phyloP scores from a whole-genome alignment of 2,797 vertebrate genomes.

The Cuculus canorus region DNA sequence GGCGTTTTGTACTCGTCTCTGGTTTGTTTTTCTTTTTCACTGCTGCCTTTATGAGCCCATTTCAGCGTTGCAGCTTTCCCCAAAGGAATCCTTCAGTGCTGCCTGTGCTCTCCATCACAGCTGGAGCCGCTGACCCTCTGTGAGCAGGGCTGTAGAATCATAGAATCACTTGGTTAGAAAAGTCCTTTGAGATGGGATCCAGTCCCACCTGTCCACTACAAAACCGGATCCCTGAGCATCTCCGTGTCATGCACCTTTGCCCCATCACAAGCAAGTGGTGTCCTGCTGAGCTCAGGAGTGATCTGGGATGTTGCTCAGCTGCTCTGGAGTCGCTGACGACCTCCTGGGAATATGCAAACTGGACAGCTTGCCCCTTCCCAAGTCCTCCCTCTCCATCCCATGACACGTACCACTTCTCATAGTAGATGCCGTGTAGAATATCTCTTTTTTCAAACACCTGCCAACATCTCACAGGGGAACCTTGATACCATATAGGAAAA shows the following conservation, averaged over 20 bases:
- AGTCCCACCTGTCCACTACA: too few species aligned
- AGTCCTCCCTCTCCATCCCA: not conserved
- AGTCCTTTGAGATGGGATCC: too few species aligned
- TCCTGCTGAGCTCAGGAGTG: too few species aligned
- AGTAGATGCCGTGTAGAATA: too few species aligned
- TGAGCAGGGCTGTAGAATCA: not conserved
- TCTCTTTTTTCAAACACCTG: not conserved
- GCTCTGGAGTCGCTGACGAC: not conserved
- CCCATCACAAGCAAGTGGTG: not conserved
- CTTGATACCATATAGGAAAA: not conserved
- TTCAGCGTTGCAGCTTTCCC: not conserved
- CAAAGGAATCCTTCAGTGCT: not conserved
- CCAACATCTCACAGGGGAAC: not conserved
- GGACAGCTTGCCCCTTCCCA: not conserved
- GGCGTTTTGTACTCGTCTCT: not conserved
- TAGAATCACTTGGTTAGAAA: too few species aligned
- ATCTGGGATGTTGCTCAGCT: too few species aligned
- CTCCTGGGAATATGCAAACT: not conserved
- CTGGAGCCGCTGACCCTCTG: not conserved
- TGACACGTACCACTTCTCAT: not conserved
- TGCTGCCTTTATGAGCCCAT: not conserved
- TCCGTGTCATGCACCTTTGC: accelerated
- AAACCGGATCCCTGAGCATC: too few species aligned
- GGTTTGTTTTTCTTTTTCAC: not conserved
- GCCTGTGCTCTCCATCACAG: not conserved